Base-by-base conservation (phyloP, 2,113 vertebrate genomes). In the Proterorhinus semilunaris region DNA sequence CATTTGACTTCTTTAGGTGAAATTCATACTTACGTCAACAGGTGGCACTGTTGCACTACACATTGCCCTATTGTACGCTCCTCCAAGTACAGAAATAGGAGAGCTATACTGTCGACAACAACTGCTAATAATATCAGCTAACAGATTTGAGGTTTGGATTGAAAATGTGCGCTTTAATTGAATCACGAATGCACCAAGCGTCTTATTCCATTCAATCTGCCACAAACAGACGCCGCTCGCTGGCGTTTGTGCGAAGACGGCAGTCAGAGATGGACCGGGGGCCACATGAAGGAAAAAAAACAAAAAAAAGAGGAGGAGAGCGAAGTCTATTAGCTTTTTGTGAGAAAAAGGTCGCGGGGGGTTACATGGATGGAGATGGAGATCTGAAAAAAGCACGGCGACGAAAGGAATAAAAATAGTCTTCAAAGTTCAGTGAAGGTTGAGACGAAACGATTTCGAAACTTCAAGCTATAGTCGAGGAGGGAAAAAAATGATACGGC, bases 31-130 rank as follows among this genome's bases (percentile, higher is more conserved):
- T 8, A 12, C 15, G 17, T 87, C 91, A 90, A 77, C 71, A 83
- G 91, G 82, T 84, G 92, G 88, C 90, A 82, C 72, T 90, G 89
- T 88, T 88, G 89, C 0, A 71, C 78, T 81, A 85, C 65, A 8
- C 44, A 49, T 0, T 10, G 8, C 17, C 27, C 8, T 55, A 53
- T 36, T 16, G 15, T 47, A 53, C 1, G 5, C 52, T 50, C 45
- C 43, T 69, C 46, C 73, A 15, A 36, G 27, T 7, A 6, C 55
- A 58, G 27, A 36, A 48, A 21, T 27, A 21, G 12, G 44, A 53
- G 55, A 46, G 55, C 49, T 17, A 66, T 49, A 57, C 44, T 49
- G 21, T 42, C 21, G 12, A 58, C 27, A 58, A 58, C 17, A 68
- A 66, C 49, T 51, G 68, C 13, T 54, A 51, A 73, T 77, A 69